These are phyloP conservation scores for Montipora capricornis DNA, from an alignment of 64 coral and sea anemone species.

Conservation along the genomic window DNA sequence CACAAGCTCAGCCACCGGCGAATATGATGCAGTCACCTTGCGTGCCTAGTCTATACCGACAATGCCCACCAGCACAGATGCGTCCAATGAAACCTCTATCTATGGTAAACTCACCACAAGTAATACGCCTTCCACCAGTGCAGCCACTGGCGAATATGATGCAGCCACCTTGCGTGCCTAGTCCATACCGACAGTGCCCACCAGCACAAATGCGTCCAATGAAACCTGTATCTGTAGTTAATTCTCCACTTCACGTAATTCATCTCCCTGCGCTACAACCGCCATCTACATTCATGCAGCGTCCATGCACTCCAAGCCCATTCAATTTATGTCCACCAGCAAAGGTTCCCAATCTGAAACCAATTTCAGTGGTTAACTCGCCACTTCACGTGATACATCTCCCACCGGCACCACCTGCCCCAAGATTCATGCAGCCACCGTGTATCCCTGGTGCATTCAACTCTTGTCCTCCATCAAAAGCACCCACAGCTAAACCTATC, in stretches of 20 bases:
- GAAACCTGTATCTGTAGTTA: neutral
- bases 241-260: slow-evolving; percentile 24
- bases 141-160: neutral
- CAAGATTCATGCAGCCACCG: neutral
- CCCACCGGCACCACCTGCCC: neutral
- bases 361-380: neutral
- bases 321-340: slow-evolving; percentile 22
- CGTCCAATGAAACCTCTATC: neutral
- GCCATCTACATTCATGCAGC: neutral
- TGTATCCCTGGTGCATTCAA: slow-evolving; percentile 42
- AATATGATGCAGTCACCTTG: slow-evolving; percentile 25
- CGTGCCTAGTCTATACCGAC: slow-evolving; percentile 8
- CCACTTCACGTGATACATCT: slow-evolving; percentile 30
- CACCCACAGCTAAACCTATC: neutral
- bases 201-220: neutral
- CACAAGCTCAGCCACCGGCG: neutral
- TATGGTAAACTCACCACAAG: neutral
- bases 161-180: slow-evolving; percentile 44
- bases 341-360: neutral
- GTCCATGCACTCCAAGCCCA: slow-evolving; percentile 39
- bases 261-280: neutral
- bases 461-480: slow-evolving; percentile 16
- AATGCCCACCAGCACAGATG: slow-evolving; percentile 1
- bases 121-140: slow-evolving; percentile 8
- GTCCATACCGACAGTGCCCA: slow-evolving; percentile 14